Percentiles rank a stretch among this genome's conserved stretches.
Evolutionary conservation across 2,888 invertebrate genomes (phyloP).

Genomic region (Lasioglossum pauxillum): DNA sequence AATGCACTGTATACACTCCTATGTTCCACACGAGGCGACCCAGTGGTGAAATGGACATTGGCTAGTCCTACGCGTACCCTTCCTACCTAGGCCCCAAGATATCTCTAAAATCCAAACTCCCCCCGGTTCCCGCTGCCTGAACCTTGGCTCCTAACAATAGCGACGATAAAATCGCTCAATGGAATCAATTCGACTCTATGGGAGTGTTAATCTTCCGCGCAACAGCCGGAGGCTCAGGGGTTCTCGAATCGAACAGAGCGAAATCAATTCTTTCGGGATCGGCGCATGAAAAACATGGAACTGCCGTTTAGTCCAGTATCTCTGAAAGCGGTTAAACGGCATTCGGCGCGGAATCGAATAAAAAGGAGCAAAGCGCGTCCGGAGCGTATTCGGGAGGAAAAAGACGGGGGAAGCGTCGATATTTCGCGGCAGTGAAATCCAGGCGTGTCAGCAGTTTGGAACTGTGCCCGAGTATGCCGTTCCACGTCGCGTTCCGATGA

Average conservation of each 20-base stretch:
- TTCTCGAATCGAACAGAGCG: neutral
- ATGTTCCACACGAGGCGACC: no score
- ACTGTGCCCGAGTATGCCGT: neutral
- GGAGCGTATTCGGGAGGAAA: neutral
- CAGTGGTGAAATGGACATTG: no score
- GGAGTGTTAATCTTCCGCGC: neutral
- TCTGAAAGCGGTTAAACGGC: neutral
- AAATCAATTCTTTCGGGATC: neutral
- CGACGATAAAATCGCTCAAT: no score
- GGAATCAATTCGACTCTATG: neutral
- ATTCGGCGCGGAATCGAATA: neutral
- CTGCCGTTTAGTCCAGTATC: neutral
- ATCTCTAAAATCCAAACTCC: no score
- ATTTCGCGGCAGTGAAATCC: neutral
- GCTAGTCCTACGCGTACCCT: no score
- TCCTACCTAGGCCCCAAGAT: no score
- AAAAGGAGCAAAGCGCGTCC: neutral
- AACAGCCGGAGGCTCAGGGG: neutral
- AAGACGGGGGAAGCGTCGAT: neutral
- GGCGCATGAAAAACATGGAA: neutral
- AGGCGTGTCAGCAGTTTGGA: neutral
- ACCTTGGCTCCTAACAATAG: no score
- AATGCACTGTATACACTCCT: no score
- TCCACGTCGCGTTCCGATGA: constrained; percentile 31
- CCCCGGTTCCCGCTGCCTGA: no score